Conservation (phyloP, 1,140 invertebrate genomes). For the Aphelinus certus region DNA sequence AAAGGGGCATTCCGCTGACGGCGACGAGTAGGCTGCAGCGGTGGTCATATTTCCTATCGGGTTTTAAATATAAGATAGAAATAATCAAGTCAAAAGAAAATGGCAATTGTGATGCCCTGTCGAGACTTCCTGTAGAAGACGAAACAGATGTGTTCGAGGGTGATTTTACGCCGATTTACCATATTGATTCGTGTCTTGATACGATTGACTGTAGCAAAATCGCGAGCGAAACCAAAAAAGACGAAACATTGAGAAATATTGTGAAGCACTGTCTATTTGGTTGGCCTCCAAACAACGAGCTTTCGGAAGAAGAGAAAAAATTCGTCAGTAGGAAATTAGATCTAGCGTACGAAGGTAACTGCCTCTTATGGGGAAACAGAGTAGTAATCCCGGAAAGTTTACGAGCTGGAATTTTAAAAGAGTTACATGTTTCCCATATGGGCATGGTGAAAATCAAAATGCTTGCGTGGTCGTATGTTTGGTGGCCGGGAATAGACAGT, state of each 20-base stretch:
- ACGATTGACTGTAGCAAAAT: slow-evolving; percentile 10
- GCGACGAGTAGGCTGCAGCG: slow-evolving; percentile 3
- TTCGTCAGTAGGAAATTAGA: neutral
- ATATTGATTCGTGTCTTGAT: neutral
- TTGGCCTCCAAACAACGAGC: neutral
- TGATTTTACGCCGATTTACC: neutral
- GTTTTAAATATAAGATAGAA: slow-evolving; percentile 24
- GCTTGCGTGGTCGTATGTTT: slow-evolving; percentile 52
- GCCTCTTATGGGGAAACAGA: slow-evolving; percentile 47
- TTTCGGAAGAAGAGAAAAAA: neutral
- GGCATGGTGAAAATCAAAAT: slow-evolving; percentile 34
- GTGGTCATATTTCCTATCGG: neutral
- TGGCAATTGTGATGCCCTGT: neutral
- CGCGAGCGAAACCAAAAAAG: slow-evolving; percentile 3
- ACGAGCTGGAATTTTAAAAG: slow-evolving; percentile 48
- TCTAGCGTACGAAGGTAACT: slow-evolving; percentile 36
- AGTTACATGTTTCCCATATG: slow-evolving; percentile 41
- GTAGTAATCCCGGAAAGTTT: slow-evolving; percentile 56
- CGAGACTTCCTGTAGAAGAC: neutral
- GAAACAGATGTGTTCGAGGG: neutral
- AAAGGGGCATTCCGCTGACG: slow-evolving; percentile 39
- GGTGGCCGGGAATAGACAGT: slow-evolving; percentile 1
- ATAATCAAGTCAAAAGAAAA: slow-evolving; percentile 14
- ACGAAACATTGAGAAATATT: neutral
- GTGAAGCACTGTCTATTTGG: neutral